Evolutionary conservation across 2,888 invertebrate genomes (phyloP), one percentile per base, ranked within the genome.

Genomic region (Erynnis tages): DNA sequence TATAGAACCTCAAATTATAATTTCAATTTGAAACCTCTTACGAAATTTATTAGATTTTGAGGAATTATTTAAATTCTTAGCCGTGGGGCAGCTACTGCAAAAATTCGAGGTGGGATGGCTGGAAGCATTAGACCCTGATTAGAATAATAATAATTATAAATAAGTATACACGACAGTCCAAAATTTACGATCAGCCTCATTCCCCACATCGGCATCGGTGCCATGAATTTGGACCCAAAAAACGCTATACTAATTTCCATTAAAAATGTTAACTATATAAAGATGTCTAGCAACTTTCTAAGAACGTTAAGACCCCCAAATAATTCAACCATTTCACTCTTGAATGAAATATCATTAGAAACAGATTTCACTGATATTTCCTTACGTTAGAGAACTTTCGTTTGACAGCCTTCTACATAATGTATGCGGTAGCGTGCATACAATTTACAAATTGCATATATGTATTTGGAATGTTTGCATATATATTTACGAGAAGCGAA

Each of bases 81-180:
- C 16, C 45, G 46, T 8, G 1, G 16, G 16, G 37, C 29, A 19
- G 55, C 58, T 52, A 48, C 55, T 55, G 56, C 56, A 61, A 62
- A 59, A 55, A 54, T 60, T 59, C 35, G 53, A 56, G 54, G 55
- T 48, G 34, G 45, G 54, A 49, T 37, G 13, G 43, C 57, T 55
- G 41, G 30, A 32, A 29, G 54, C 53, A 53, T 53, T 44, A 49
- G 38, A 44, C 38, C 53, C 53, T 59, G 70, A 72, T 75, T 71
- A 69, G 71, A 75, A 76, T 76, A 68, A 67, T 66, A 72, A 69
- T 70, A 75, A 76, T 76, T 68, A 67, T 66, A 72, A 75, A 70
- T 70, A 63, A 67, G 63, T 56, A 58, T 59, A 64, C 58, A 63
- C 64, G 54, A 61, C 52, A 56, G 23, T 13, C 37, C 44, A 65